Conservation (phyloP, 2,888 invertebrate genomes). For the Agriopis leucophaearia region DNA sequence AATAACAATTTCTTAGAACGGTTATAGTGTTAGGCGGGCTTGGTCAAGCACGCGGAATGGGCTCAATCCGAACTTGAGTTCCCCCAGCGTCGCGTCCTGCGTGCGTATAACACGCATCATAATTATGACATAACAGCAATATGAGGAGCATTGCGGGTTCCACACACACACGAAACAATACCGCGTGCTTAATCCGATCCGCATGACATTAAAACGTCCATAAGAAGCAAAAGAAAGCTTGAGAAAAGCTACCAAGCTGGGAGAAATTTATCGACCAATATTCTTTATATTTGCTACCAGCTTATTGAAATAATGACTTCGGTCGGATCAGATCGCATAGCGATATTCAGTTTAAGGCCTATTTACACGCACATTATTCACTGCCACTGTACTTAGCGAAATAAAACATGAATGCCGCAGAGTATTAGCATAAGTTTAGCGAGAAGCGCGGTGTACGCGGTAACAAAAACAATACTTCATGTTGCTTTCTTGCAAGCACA, state of each 20-base stretch:
- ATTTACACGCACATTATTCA: background rate
- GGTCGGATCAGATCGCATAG: slow-evolving; percentile 40
- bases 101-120: too few relatives aligned
- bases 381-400: background rate
- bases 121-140: too few relatives aligned
- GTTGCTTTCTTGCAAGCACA: slow-evolving; percentile 10
- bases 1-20: background rate
- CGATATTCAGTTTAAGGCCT: slow-evolving; percentile 31
- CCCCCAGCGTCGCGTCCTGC: too few relatives aligned
- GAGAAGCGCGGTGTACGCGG: background rate
- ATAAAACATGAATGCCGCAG: background rate
- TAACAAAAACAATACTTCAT: background rate
- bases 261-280: background rate
- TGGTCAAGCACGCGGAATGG: too few relatives aligned
- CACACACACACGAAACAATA: too few relatives aligned
- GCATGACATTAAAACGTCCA: too few relatives aligned
- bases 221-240: background rate
- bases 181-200: too few relatives aligned
- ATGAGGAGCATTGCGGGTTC: too few relatives aligned
- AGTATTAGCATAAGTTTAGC: background rate
- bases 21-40: too few relatives aligned
- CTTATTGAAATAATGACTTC: slow-evolving; percentile 9
- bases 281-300: background rate
- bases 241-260: background rate
- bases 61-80: too few relatives aligned